Evolutionary conservation across 30 jellyfish, hydroid and myxozoan genomes (phyloP), one percentile per base, ranked within the genome.

Genomic region (Hydractinia echinata): DNA sequence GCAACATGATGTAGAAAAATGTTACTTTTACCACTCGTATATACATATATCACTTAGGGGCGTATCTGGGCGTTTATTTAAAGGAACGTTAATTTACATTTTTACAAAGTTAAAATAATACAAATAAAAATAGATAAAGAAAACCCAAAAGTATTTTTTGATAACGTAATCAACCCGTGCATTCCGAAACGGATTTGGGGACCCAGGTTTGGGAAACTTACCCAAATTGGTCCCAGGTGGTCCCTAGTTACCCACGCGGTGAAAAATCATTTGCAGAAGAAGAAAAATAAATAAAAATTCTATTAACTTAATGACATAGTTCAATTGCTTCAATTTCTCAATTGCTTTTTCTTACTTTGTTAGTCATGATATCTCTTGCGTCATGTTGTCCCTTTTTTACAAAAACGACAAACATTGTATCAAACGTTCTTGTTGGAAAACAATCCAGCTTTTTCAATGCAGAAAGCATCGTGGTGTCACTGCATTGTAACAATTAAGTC

Each of bases 301-400:
- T 30, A 30, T 0, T 30, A 30, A 30, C 44, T 30, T 30, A 30
- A 52, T 72, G 0, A 72, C 53, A 7, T 72, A 18, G 9, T 8
- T 15, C 81, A 7, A 72, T 60, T 18, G n/a, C 9, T 2, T n/a
- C 70, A 60, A 13, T 13, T 16, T 13, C 70, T 13, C 70, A 60
- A 15, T 11, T 11, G 52, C 52, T 68, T 21, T 21, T 20, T 10
- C 16, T 3, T 74, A 89, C 97, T 87, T 91, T 86, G 67, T 91
- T 91, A 61, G 76, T 79, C 4, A 77, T 19, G 51, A 91, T 86
- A 6, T 86, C 92, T 51, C 72, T 81, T 55, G 96, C 92, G 44
- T 86, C 88, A n/a, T 76, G 71, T 70, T 91, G 94, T 15, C 92
- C 96, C 67, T 82, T 86, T 51, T 88, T 87, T 54, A 91, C 97